Evolutionary conservation across 2,113 vertebrate species (phyloP).

Genomic region (Bagarius yarrelli): DNA sequence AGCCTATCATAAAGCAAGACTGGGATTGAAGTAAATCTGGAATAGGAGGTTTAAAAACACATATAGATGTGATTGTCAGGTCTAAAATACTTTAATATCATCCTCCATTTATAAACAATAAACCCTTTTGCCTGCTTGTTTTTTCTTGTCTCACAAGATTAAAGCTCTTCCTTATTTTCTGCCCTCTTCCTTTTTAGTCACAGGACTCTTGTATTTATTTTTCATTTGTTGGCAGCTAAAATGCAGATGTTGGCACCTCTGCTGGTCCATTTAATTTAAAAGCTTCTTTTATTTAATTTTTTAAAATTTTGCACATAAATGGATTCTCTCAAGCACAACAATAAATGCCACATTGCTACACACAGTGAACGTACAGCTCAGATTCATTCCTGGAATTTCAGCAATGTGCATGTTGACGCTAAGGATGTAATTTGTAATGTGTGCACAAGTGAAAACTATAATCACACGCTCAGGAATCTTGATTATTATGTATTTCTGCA

Average conservation of each 20-base stretch:
- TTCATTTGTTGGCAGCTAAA: background rate
- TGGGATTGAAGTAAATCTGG: too few species aligned
- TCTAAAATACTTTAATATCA: too few species aligned
- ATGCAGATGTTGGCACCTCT: background rate
- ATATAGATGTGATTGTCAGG: too few species aligned
- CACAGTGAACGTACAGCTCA: background rate
- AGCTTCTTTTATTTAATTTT: background rate
- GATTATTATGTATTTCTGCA: background rate
- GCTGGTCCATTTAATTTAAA: background rate
- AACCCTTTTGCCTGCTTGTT: too few species aligned
- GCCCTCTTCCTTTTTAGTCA: background rate
- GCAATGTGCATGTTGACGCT: background rate
- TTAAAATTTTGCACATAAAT: background rate
- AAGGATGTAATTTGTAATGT: conserved; percentile 19
- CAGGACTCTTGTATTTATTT: background rate
- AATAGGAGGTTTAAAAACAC: too few species aligned
- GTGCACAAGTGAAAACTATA: background rate
- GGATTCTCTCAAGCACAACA: background rate
- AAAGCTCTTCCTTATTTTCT: background rate
- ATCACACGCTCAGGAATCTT: background rate
- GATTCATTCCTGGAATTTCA: conserved; percentile 11
- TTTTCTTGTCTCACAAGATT: too few species aligned
- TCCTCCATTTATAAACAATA: too few species aligned
- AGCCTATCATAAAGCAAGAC: too few species aligned
- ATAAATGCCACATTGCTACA: background rate